A percentile compares a stretch with the other conserved stretches of the same genome.
These are phyloP conservation scores for Dolichallabes microphthalmus DNA, from an alignment of 2,113 vertebrate species.

Conservation along the genomic window DNA sequence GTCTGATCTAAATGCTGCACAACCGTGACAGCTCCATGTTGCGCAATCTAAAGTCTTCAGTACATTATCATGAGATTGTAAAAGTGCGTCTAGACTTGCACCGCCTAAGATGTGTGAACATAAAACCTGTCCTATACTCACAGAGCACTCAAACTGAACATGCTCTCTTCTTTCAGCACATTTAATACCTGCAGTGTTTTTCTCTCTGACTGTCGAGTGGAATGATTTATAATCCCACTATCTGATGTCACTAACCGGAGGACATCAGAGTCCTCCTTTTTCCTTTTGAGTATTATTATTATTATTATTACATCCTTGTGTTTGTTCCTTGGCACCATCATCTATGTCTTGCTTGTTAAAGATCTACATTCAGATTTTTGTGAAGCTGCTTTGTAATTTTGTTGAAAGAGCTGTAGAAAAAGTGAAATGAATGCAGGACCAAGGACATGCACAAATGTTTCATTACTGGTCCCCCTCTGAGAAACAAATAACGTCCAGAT, in stretches of 20 bases:
- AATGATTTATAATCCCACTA: not conserved
- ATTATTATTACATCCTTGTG: not conserved
- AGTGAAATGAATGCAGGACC: not conserved
- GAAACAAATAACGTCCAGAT: not conserved
- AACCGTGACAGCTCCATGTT: not conserved
- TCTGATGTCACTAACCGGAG: not conserved
- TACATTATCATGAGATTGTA: not conserved
- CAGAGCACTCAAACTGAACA: no score
- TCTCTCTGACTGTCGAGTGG: not conserved
- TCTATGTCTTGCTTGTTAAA: not conserved
- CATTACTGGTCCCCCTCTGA: not conserved
- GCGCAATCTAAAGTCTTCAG: not conserved
- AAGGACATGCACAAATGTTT: not conserved
- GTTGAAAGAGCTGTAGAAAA: not conserved
- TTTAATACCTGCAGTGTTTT: not conserved
- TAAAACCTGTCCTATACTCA: not conserved
- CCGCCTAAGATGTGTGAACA: not conserved
- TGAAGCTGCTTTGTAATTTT: not conserved
- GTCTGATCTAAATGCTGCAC: slow-evolving; percentile 1
- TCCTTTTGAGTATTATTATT: not conserved
- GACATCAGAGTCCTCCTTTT: no score
- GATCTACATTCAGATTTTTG: not conserved
- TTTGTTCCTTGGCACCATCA: not conserved
- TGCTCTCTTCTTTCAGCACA: not conserved
- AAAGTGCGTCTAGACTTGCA: not conserved